phyloP scores from a whole-genome alignment of 2,888 invertebrate species.

The Flabesymbios commensalis region DNA sequence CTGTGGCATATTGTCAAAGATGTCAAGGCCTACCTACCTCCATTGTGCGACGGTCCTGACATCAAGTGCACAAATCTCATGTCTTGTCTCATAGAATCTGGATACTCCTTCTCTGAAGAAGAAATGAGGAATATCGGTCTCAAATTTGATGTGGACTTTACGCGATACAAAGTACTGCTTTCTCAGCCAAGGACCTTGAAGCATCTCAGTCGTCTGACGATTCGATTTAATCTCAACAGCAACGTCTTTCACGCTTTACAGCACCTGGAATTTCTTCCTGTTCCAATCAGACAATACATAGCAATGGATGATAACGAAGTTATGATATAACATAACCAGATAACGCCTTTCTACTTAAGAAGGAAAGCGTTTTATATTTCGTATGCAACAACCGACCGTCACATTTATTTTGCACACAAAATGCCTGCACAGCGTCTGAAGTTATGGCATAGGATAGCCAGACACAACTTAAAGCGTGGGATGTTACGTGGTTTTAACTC shows the following conservation, averaged over 20 bases:
- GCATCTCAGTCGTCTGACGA: constrained; percentile 13
- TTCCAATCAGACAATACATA: neutral
- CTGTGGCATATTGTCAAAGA: constrained; percentile 18
- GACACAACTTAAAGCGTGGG: too few relatives aligned
- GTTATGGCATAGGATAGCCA: too few relatives aligned
- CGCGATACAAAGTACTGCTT: neutral
- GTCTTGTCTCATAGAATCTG: constrained; percentile 16
- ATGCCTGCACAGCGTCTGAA: too few relatives aligned
- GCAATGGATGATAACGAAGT: neutral
- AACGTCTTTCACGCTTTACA: constrained; percentile 9
- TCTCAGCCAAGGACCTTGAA: constrained; percentile 15
- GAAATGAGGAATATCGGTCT: constrained; percentile 17
- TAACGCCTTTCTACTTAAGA: too few relatives aligned
- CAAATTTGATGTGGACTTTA: constrained; percentile 22
- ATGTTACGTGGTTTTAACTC: too few relatives aligned
- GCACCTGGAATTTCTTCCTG: constrained; percentile 6
- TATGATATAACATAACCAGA: too few relatives aligned
- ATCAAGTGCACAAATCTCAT: constrained; percentile 11
- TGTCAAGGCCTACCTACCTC: constrained; percentile 20
- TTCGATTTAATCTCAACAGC: constrained; percentile 11
- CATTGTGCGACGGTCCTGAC: constrained; percentile 22
- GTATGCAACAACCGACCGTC: too few relatives aligned
- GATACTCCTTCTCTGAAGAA: constrained; percentile 20
- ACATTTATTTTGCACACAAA: too few relatives aligned
- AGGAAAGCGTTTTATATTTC: too few relatives aligned